Evolutionary conservation across 2,113 vertebrate species (phyloP).

Genomic region (Telmatochromis sp.): DNA sequence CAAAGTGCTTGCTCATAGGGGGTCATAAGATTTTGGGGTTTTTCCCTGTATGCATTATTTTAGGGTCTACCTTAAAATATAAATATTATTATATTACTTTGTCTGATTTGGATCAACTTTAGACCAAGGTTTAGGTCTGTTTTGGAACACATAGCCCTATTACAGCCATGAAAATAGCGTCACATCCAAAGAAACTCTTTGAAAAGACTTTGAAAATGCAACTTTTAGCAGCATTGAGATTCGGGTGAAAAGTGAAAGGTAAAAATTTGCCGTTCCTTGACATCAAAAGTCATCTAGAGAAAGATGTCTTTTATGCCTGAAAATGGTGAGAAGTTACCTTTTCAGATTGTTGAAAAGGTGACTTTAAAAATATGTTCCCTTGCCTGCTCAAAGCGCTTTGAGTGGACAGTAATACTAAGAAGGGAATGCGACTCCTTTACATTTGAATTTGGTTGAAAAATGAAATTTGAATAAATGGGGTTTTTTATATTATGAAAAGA

Average conservation of each 20-base stretch:
- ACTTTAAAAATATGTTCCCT: not conserved
- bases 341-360: not conserved
- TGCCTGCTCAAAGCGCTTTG: not conserved
- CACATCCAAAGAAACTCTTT: not conserved
- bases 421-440: not conserved
- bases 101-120: not conserved
- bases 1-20: not conserved
- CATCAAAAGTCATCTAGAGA: not conserved
- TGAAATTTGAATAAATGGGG: accelerated
- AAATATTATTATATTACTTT: not conserved
- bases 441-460: not conserved
- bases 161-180: not conserved
- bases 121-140: not conserved
- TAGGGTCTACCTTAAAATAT: not conserved
- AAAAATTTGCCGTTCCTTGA: not conserved
- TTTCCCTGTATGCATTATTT: not conserved
- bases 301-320: not conserved
- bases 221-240: not conserved
- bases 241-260: not conserved
- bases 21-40: accelerated
- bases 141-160: not conserved
- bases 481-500: not conserved
- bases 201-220: not conserved
- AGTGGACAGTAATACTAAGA: not conserved
- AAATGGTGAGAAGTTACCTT: not conserved